Evolutionary conservation across 2,888 invertebrate genomes (phyloP), one percentile per base, ranked within the genome.

Genomic region (Brachypalpus laphriformis): DNA sequence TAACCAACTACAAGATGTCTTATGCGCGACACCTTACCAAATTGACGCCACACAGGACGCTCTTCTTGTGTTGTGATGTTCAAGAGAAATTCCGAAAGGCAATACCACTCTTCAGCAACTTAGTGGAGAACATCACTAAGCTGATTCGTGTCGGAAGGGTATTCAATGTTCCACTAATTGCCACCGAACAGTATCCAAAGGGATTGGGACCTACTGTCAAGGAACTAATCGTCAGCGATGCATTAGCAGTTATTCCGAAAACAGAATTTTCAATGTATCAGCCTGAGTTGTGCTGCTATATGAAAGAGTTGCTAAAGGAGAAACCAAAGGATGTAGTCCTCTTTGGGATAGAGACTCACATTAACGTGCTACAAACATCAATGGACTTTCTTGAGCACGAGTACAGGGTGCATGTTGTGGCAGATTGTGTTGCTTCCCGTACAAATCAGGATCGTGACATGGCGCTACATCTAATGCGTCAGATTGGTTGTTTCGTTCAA

Each of bases 31-130:
- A 57, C 37, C 40, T 91, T 16, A 89, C 89, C n/a, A 90, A 89
- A 71, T 57, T 92, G 40, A 89, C 90, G 80, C 93, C 93, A 0
- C 91, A 93, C 45, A 94, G 93, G 87, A 95, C 96, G 0, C 95
- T 95, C 0, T 94, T 98, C 87, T 92, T 98, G 61, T 91, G 97
- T 34, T 97, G 97, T 90, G 98, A 98, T 89, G 93, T 97, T 45
- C 98, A 98, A 91, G 96, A 97, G 89, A 95, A 94, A 76, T 97
- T 97, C 89, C 92, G 95, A 0, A 94, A 95, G 7, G 94, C 93
- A 14, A 95, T 97, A 88, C 93, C 94, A 87, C 94, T 96, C 88
- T 97, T 97, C 88, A 93, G 94, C 2, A 95, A 96, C 88, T 94
- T 97, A 68, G 93, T 96, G 0, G 93, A 94, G 89, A 95, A 95